phyloP scores from a whole-genome alignment of 2,888 invertebrate species.

The Agrochola litura region DNA sequence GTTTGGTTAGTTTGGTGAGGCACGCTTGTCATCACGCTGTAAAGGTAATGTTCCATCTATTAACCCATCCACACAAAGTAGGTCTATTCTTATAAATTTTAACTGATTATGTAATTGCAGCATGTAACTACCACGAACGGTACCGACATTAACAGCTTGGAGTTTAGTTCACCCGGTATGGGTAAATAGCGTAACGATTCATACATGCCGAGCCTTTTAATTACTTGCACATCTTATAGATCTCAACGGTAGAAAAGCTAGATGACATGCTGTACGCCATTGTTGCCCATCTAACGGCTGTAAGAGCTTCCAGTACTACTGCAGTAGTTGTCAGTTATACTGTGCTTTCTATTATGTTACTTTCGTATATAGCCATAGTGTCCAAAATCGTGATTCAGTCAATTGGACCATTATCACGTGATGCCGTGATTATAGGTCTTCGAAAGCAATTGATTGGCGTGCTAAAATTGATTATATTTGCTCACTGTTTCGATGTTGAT shows the following conservation, averaged over 20 bases:
- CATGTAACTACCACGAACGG: constrained; percentile 41
- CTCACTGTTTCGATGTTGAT: constrained; percentile 33
- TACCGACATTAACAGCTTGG: constrained; percentile 37
- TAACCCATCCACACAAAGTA: neutral
- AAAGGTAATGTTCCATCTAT: neutral
- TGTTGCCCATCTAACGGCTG: constrained; percentile 29
- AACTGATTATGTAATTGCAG: constrained; percentile 28
- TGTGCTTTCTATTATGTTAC: constrained; percentile 14
- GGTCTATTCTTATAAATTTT: constrained; percentile 10
- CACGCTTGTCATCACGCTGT: neutral
- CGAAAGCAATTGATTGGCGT: constrained; percentile 50
- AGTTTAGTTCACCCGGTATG: constrained; percentile 37
- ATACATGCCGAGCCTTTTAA: constrained; percentile 56
- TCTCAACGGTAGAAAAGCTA: constrained; percentile 58
- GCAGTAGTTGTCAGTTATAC: neutral
- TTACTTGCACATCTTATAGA: constrained; percentile 59
- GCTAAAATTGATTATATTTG: constrained; percentile 55
- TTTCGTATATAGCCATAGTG: constrained; percentile 3
- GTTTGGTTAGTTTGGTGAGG: neutral
- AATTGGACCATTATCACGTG: constrained; percentile 34
- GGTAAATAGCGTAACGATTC: constrained; percentile 55
- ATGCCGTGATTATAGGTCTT: constrained; percentile 53
- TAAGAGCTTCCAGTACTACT: constrained; percentile 30
- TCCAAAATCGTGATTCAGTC: constrained; percentile 32
- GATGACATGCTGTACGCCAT: constrained; percentile 49